These are phyloP conservation scores for Pseudomyrmex pallidus DNA, from an alignment of 1,140 invertebrate genomes.

Conservation along the genomic window DNA sequence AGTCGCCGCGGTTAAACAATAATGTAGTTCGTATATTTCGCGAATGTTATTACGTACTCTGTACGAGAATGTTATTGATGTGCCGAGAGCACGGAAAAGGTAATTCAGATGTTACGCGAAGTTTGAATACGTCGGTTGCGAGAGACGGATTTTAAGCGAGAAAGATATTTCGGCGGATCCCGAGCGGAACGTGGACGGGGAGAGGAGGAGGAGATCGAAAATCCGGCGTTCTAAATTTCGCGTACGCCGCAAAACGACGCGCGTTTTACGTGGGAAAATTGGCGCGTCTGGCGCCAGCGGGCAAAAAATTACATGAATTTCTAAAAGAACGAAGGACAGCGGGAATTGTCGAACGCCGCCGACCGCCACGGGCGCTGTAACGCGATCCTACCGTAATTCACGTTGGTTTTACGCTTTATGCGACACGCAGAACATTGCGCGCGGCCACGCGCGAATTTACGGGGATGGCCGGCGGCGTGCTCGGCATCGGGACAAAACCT, in stretches of 20 bases:
- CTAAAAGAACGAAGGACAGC: constrained; percentile 81
- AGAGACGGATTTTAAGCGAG: background rate
- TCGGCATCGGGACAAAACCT: constrained; percentile 82
- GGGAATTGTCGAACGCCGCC: constrained; percentile 81
- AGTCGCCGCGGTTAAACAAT: background rate
- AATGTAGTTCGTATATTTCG: background rate
- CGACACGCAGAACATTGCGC: constrained; percentile 84
- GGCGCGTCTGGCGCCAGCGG: constrained; percentile 63
- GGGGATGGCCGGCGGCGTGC: constrained; percentile 74
- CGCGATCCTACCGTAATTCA: constrained; percentile 85
- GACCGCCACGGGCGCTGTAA: constrained; percentile 78
- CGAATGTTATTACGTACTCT: too few species aligned
- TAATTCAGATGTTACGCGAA: constrained; percentile 4
- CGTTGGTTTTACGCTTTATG: constrained; percentile 85
- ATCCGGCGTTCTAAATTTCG: constrained; percentile 64
- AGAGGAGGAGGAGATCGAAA: constrained; percentile 18
- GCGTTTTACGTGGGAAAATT: constrained; percentile 73
- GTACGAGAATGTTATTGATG: constrained; percentile 1
- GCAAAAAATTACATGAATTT: constrained; percentile 82
- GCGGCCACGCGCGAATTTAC: constrained; percentile 83
- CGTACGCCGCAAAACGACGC: constrained; percentile 56
- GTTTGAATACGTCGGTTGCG: too few species aligned
- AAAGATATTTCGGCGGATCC: constrained; percentile 8
- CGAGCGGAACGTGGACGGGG: too few species aligned
- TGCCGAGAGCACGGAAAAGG: background rate